phyloP scores from a whole-genome alignment of 2,113 vertebrate species.

The Platysteira castanea region DNA sequence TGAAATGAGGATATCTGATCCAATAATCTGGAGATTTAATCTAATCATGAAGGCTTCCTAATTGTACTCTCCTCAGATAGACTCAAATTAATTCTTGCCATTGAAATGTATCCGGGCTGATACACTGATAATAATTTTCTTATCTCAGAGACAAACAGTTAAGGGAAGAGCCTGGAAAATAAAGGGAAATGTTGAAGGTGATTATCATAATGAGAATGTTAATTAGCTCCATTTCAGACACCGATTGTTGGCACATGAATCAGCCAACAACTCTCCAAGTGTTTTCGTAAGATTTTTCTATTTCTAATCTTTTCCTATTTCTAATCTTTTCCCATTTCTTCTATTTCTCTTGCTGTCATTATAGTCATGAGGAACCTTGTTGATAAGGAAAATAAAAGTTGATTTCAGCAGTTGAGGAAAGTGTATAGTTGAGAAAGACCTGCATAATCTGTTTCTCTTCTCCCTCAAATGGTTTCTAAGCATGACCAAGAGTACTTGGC shows the following conservation, averaged over 20 bases:
- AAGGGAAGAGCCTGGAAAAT: neutral
- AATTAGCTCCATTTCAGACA: conserved; percentile 39
- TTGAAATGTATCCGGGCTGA: conserved; percentile 44
- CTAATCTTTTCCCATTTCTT: neutral
- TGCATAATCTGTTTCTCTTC: neutral
- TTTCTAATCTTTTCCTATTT: neutral
- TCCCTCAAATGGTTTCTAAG: neutral
- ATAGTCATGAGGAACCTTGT: neutral
- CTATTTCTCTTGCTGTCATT: neutral
- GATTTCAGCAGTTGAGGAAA: neutral
- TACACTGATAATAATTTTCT: conserved; percentile 41
- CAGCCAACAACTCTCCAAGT: neutral
- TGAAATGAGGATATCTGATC: neutral
- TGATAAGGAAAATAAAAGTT: neutral
- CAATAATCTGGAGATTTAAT: conserved; percentile 23
- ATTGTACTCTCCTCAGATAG: conserved; percentile 30
- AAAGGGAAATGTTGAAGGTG: conserved; percentile 32
- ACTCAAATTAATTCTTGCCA: conserved; percentile 28
- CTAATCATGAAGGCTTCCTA: conserved; percentile 26
- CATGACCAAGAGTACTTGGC: neutral
- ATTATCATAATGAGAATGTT: conserved; percentile 51
- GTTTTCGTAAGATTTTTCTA: neutral
- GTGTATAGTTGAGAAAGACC: neutral
- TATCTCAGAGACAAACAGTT: conserved; percentile 13
- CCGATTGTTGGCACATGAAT: neutral